Percentiles rank a stretch among this genome's conserved stretches.
These are phyloP conservation scores for Eulimnadia texana DNA, from an alignment of 1,140 invertebrate genomes.

Conservation along the genomic window DNA sequence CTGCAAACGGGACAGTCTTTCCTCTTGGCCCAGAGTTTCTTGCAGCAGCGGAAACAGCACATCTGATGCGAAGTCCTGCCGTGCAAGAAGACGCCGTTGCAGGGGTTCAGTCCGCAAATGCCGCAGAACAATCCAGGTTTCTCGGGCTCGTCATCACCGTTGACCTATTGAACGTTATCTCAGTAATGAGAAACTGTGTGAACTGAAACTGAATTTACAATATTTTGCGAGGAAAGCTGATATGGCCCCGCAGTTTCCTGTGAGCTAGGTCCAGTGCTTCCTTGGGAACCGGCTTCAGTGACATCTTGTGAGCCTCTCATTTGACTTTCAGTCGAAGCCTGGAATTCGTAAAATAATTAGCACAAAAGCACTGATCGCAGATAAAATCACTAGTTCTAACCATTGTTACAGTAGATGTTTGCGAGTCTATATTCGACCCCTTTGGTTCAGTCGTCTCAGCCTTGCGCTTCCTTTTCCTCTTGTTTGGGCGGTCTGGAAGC, in stretches of 20 bases:
- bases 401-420: too few relatives aligned
- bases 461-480: not conserved
- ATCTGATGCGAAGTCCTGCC: conserved; percentile 44
- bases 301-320: not conserved
- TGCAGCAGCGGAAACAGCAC: conserved; percentile 49
- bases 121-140: conserved; percentile 31
- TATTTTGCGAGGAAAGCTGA: not conserved
- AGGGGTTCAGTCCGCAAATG: conserved; percentile 39
- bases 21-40: conserved; percentile 41
- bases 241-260: not conserved
- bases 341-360: too few relatives aligned
- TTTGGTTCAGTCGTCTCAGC: not conserved
- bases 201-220: conserved; percentile 10
- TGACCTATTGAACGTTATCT: conserved; percentile 8
- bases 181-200: conserved; percentile 1
- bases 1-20: conserved; percentile 50
- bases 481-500: not conserved
- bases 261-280: not conserved
- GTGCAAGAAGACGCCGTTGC: conserved; percentile 48
- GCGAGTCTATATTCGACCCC: too few relatives aligned
- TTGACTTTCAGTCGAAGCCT: not conserved
- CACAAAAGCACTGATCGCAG: too few relatives aligned
- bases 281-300: not conserved
- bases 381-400: too few relatives aligned
- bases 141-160: conserved; percentile 6